These are phyloP conservation scores for Centropus bengalensis DNA, from an alignment of 2,113 vertebrate genomes.

Conservation along the genomic window DNA sequence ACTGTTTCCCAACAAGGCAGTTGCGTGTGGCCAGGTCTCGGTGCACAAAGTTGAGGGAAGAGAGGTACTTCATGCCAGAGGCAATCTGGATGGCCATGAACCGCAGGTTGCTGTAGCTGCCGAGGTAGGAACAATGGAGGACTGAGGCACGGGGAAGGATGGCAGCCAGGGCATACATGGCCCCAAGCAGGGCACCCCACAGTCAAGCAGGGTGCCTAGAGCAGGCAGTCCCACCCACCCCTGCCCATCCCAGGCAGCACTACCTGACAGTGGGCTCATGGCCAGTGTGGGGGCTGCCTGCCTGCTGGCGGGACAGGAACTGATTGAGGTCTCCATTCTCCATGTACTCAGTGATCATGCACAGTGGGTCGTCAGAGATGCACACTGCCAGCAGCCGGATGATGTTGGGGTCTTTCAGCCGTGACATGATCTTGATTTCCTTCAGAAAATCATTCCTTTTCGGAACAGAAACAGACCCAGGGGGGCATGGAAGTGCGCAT, in stretches of 20 bases:
- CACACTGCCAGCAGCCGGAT: conserved; percentile 94
- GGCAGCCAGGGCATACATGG: background rate
- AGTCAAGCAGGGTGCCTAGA: background rate
- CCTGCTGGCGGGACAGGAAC: conserved; percentile 90
- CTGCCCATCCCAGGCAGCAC: rapidly evolving
- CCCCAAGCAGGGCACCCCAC: rapidly evolving
- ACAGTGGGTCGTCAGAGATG: conserved; percentile 89
- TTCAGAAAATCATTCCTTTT: conserved; percentile 97
- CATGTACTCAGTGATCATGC: conserved; percentile 99
- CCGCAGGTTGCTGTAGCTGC: conserved; percentile 82
- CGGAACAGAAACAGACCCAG: conserved; percentile 41
- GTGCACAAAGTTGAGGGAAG: conserved; percentile 96
- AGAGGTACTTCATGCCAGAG: conserved; percentile 97
- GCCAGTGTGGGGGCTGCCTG: conserved; percentile 60
- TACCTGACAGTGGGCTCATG: conserved; percentile 81
- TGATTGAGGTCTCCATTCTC: conserved; percentile 98
- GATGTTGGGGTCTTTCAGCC: conserved; percentile 95
- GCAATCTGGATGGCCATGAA: conserved; percentile 93
- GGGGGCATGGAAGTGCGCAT: background rate
- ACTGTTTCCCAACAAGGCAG: conserved; percentile 93
- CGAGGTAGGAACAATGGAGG: background rate
- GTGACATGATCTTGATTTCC: conserved; percentile 98
- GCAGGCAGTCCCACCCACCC: background rate
- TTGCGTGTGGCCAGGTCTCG: conserved; percentile 96
- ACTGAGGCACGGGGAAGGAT: rapidly evolving